Evolutionary conservation across 2,113 vertebrate genomes (phyloP), one percentile per base, ranked within the genome.

Genomic region (Tonatia bakeri): DNA sequence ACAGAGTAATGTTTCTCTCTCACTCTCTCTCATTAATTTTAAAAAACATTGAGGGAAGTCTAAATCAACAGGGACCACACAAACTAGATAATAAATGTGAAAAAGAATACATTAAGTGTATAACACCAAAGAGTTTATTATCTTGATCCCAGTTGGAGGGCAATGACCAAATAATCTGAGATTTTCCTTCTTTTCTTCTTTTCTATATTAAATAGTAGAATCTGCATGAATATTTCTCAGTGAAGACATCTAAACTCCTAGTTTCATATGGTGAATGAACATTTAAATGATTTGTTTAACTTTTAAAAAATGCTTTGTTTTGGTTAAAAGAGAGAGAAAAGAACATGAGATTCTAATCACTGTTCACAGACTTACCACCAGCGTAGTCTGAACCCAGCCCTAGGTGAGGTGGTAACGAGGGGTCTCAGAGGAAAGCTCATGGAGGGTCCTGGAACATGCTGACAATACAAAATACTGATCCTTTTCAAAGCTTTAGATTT

Each of bases 401-500:
- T 64, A 76, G 19, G n/a, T 11, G 31, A 81, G 56, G 15, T 28
- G 47, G 40, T 13, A 96, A 77, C 20, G 17, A 75, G 64, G n/a
- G 7, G 22, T 73, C 26, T 75, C 43, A 40, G 15, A 80, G n/a
- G 65, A 83, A 91, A 33, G 28, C 22, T 15, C 5, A 7, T 26
- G 10, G 22, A 59, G 19, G 7, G 36, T 2, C 52, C 33, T 84
- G 45, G 47, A 83, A 45, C 12, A n/a, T 31, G 24, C 69, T 43
- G 31, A 33, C 26, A 90, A 86, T 54, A 47, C 31, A 64, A 52
- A 92, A 81, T 28, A 16, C 15, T 54, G 50, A 61, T 11, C 19
- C 22, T 16, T 72, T 31, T 88, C 47, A 91, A 67, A 94, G 56
- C 54, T 91, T 79, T 88, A 85, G 31, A 72, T 90, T 89, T 89